These are phyloP conservation scores for Adineta ricciae DNA, from an alignment of 2,888 invertebrate genomes.

Conservation along the genomic window DNA sequence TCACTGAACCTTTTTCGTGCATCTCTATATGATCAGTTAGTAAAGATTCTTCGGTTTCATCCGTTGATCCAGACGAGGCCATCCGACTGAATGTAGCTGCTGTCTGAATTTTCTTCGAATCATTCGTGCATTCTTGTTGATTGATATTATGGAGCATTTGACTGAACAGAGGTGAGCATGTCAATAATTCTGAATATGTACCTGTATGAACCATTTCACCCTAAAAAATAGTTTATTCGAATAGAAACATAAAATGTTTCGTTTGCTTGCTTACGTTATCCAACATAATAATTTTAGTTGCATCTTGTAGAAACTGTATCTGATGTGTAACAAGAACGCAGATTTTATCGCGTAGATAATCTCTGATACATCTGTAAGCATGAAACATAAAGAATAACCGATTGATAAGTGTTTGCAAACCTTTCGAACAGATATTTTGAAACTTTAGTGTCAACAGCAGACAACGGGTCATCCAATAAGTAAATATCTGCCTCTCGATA, in stretches of 20 bases:
- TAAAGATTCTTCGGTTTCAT: no score
- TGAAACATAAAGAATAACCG: neutral
- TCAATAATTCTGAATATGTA: neutral
- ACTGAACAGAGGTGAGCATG: neutral
- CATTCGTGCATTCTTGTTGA: neutral
- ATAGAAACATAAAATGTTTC: no score
- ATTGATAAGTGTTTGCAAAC: conserved; percentile 42
- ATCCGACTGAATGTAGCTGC: no score
- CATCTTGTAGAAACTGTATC: conserved; percentile 59
- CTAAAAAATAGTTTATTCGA: neutral
- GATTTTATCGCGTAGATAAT: conserved; percentile 61
- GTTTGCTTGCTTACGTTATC: neutral
- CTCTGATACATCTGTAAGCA: conserved; percentile 41
- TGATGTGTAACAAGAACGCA: conserved; percentile 73
- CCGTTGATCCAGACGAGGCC: no score
- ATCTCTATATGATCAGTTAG: neutral
- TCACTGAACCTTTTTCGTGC: conserved; percentile 53
- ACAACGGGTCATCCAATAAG: conserved; percentile 75
- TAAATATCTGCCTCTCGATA: conserved; percentile 73
- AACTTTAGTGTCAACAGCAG: conserved; percentile 84
- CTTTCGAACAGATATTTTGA: conserved; percentile 76
- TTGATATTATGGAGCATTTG: neutral
- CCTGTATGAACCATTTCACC: conserved; percentile 23
- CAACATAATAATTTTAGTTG: conserved; percentile 40
- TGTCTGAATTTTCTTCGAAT: no score